phyloP scores from a whole-genome alignment of 2,888 invertebrate species.

The Rotaria magnacalcarata region DNA sequence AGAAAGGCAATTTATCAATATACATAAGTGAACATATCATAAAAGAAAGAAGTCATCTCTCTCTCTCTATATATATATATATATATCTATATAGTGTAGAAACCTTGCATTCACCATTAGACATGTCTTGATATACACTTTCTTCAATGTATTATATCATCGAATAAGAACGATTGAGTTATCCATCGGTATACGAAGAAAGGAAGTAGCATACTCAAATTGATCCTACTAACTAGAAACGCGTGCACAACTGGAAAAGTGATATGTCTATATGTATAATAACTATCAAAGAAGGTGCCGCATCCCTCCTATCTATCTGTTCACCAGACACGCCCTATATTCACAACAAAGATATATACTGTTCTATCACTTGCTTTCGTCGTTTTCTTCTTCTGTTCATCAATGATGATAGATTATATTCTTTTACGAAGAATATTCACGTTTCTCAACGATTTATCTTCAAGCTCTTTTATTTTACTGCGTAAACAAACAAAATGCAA shows the following conservation, averaged over 20 bases:
- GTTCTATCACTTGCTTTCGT: not conserved
- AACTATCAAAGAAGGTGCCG: conserved; percentile 21
- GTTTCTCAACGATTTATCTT: not conserved
- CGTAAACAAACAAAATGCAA: not conserved
- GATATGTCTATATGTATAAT: conserved; percentile 19
- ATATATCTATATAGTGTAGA: not conserved
- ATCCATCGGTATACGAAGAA: not conserved
- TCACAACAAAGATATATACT: conserved; percentile 9
- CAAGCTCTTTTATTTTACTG: conserved; percentile 1
- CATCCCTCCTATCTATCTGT: not conserved
- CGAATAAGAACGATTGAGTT: not conserved
- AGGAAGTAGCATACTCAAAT: not conserved
- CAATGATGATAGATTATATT: not conserved
- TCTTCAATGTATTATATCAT: not conserved
- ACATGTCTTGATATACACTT: conserved; percentile 22
- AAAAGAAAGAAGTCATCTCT: not conserved
- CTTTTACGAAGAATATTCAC: not conserved
- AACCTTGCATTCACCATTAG: not conserved
- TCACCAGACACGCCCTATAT: conserved; percentile 15
- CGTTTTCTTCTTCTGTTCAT: not conserved
- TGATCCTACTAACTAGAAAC: not conserved
- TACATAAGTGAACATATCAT: conserved; percentile 14
- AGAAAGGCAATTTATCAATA: conserved; percentile 17
- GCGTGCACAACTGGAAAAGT: conserved; percentile 6
- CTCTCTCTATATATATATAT: no score